phyloP scores from a whole-genome alignment of 2,797 vertebrate genomes.

The Crocidura indochinensis region DNA sequence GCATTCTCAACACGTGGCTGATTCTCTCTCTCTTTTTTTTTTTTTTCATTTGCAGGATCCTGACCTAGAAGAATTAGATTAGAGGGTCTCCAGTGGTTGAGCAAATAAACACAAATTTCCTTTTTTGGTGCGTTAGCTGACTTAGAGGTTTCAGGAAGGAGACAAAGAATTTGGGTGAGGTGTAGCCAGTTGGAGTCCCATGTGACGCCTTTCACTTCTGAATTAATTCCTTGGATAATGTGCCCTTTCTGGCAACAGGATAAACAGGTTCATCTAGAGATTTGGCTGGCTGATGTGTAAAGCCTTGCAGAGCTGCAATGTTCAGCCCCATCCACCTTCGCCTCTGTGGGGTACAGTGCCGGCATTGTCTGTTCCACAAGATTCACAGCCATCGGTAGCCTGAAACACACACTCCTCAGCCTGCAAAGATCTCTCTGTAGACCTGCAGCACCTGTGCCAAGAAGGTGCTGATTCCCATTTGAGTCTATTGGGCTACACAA shows the following conservation, averaged over 20 bases:
- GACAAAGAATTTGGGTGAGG: neutral
- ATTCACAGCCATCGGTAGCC: constrained; percentile 36
- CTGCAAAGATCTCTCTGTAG: neutral
- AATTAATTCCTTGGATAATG: constrained; percentile 78
- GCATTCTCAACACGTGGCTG: neutral
- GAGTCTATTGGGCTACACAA: neutral
- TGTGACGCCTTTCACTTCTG: constrained; percentile 63
- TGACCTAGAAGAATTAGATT: neutral
- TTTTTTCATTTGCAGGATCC: neutral
- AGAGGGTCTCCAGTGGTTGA: constrained; percentile 3
- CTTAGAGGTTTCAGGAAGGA: constrained; percentile 51
- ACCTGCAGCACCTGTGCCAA: neutral
- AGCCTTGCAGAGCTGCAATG: constrained; percentile 35
- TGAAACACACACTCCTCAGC: constrained; percentile 14
- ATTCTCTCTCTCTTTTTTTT: neutral
- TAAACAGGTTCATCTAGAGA: constrained; percentile 78
- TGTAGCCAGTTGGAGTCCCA: neutral
- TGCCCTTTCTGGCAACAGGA: constrained; percentile 75
- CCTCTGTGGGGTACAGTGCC: constrained; percentile 55
- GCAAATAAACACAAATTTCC: constrained; percentile 36
- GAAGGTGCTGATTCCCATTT: neutral
- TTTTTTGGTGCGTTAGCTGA: constrained; percentile 11
- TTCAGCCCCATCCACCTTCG: constrained; percentile 23
- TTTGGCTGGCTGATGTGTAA: constrained; percentile 47
- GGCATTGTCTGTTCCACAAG: constrained; percentile 48